Evolutionary conservation across 1,140 invertebrate genomes (phyloP).

Genomic region (Anoplophora glabripennis): DNA sequence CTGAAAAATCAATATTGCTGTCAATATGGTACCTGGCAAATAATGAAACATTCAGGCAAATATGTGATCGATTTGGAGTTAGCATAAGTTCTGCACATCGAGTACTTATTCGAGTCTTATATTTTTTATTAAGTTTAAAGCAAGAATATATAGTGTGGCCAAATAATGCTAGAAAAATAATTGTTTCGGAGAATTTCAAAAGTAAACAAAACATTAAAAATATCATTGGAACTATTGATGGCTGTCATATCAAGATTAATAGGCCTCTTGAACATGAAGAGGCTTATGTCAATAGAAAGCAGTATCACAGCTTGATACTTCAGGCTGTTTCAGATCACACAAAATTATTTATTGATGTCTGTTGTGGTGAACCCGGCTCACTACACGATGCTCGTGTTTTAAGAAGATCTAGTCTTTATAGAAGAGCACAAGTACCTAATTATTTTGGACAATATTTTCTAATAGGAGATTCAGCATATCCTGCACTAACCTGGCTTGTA

Average conservation of each 20-base stretch:
- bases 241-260: constrained; percentile 13
- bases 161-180: too few relatives aligned
- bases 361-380: constrained; percentile 17
- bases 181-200: too few relatives aligned
- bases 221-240: neutral
- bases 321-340: too few relatives aligned
- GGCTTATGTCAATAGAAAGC: constrained; percentile 15
- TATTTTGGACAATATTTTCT: constrained; percentile 12
- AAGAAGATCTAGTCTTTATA: constrained; percentile 11
- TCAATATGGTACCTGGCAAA: too few relatives aligned
- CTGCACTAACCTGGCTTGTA: constrained; percentile 15
- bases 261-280: constrained; percentile 13
- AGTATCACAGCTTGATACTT: neutral
- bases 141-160: too few relatives aligned
- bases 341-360: constrained; percentile 16
- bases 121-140: too few relatives aligned
- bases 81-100: too few relatives aligned
- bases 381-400: constrained; percentile 10
- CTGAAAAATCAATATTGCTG: too few relatives aligned
- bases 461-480: constrained; percentile 22
- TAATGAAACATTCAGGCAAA: too few relatives aligned
- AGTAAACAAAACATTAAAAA: too few relatives aligned
- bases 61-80: too few relatives aligned
- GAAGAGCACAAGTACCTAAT: neutral
- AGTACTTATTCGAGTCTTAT: too few relatives aligned